A percentile compares a stretch with the other conserved stretches of the same genome.
Evolutionary conservation across 2,888 invertebrate genomes (phyloP).

Genomic region (Muschampia plurimacula): DNA sequence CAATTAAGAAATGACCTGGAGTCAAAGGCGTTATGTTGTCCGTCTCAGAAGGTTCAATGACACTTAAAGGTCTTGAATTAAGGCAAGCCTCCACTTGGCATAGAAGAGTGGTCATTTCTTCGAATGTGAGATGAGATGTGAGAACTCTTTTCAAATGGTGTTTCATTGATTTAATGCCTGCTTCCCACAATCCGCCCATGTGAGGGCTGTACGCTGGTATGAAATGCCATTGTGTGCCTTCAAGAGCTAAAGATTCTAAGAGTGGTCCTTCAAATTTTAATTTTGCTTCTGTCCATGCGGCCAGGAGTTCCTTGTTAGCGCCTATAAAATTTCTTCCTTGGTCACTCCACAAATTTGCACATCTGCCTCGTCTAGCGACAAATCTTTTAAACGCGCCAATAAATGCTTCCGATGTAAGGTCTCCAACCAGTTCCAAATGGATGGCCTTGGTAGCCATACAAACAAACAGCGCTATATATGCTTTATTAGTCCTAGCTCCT

Average conservation of each 20-base stretch:
- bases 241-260: slow-evolving; percentile 28
- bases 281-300: neutral
- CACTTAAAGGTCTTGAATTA: slow-evolving; percentile 3
- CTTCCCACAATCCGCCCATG: slow-evolving; percentile 40
- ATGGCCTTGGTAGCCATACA: slow-evolving; percentile 1
- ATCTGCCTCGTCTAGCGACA: neutral
- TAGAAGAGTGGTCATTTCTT: slow-evolving; percentile 39
- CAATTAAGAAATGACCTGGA: slow-evolving; percentile 44
- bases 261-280: neutral
- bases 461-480: neutral
- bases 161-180: slow-evolving; percentile 32
- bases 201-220: slow-evolving; percentile 44
- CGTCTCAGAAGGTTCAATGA: slow-evolving; percentile 23
- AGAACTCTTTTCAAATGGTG: slow-evolving; percentile 4
- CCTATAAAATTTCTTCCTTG: slow-evolving; percentile 8
- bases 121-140: neutral
- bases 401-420: slow-evolving; percentile 2
- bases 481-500: neutral
- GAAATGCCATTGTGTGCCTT: slow-evolving; percentile 46
- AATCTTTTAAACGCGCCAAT: slow-evolving; percentile 8
- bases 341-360: neutral
- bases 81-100: slow-evolving; percentile 1
- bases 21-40: slow-evolving; percentile 41
- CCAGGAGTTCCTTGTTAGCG: neutral
- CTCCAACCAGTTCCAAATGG: slow-evolving; percentile 6